Conservation (phyloP, 2,113 vertebrate species). For the Salvelinus sp. region DNA sequence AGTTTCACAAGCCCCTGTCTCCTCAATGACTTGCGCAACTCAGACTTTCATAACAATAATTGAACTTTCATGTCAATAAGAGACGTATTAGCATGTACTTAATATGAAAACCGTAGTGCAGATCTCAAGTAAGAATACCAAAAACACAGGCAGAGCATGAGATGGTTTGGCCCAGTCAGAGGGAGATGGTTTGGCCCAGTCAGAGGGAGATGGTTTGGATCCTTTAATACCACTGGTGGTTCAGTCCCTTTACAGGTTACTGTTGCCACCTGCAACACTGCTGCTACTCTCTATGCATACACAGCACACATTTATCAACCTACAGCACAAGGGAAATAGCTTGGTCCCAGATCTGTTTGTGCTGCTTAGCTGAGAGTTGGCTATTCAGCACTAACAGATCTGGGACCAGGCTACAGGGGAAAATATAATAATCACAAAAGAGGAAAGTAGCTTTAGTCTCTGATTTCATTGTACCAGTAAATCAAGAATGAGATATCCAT, state of each 20-base stretch:
- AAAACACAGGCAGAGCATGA: constrained; percentile 22
- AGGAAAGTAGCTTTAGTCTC: constrained; percentile 17
- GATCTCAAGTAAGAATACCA: not conserved
- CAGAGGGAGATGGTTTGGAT: no score
- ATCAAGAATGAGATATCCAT: constrained; percentile 17
- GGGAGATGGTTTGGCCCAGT: no score
- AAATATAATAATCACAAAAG: constrained; percentile 51
- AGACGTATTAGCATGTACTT: no score
- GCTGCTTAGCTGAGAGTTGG: constrained; percentile 20
- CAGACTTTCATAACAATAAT: no score
- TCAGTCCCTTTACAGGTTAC: constrained; percentile 1
- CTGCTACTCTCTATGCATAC: no score
- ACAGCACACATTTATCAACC: no score
- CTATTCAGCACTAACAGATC: not conserved
- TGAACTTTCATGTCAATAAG: no score
- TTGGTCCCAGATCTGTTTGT: no score
- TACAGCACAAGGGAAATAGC: no score
- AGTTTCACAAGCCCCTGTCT: constrained; percentile 53
- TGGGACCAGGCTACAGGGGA: not conserved
- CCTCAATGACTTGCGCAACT: constrained; percentile 8
- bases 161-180: constrained; percentile 17
- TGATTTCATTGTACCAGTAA: constrained; percentile 20
- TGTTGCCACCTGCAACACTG: constrained; percentile 18
- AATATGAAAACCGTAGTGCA: no score
- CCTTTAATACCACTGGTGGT: constrained; percentile 14